phyloP scores from a whole-genome alignment of 2,113 vertebrate genomes.

The Hipposideros armiger region DNA sequence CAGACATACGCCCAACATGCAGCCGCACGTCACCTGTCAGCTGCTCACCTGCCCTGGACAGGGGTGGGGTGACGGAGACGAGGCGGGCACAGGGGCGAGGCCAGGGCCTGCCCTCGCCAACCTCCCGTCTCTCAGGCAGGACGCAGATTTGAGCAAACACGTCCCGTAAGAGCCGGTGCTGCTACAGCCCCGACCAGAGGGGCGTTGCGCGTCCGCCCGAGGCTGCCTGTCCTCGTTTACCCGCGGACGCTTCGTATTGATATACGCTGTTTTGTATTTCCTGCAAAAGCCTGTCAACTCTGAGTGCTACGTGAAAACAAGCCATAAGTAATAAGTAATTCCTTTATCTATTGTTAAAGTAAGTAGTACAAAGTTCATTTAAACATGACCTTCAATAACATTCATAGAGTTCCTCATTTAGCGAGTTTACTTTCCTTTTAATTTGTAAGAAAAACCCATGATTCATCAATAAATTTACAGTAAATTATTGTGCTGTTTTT shows the following conservation, averaged over 20 bases:
- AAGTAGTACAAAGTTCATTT: not conserved
- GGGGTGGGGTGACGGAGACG: too few relatives aligned
- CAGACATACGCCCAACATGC: not conserved
- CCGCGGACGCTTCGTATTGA: fast-evolving
- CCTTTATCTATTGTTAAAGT: not conserved
- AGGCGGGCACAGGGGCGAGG: too few relatives aligned
- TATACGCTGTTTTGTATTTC: not conserved
- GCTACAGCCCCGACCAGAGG: not conserved
- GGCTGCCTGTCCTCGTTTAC: not conserved
- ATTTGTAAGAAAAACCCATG: not conserved
- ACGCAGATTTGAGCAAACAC: not conserved
- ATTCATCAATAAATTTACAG: not conserved
- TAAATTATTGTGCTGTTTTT: too few relatives aligned
- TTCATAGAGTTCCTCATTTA: not conserved
- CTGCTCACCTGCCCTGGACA: too few relatives aligned
- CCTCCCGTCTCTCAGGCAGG: not conserved
- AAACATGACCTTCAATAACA: too few relatives aligned
- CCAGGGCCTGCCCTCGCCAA: too few relatives aligned
- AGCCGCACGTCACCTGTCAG: too few relatives aligned
- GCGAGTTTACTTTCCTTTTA: not conserved
- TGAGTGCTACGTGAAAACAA: not conserved
- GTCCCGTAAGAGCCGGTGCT: not conserved
- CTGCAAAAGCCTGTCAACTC: not conserved
- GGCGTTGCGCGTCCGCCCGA: not conserved
- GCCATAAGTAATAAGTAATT: not conserved